Percentiles rank a stretch among this genome's conserved stretches.
These are phyloP conservation scores for Oryzias celebensis DNA, from an alignment of 2,113 vertebrate species.

Conservation along the genomic window DNA sequence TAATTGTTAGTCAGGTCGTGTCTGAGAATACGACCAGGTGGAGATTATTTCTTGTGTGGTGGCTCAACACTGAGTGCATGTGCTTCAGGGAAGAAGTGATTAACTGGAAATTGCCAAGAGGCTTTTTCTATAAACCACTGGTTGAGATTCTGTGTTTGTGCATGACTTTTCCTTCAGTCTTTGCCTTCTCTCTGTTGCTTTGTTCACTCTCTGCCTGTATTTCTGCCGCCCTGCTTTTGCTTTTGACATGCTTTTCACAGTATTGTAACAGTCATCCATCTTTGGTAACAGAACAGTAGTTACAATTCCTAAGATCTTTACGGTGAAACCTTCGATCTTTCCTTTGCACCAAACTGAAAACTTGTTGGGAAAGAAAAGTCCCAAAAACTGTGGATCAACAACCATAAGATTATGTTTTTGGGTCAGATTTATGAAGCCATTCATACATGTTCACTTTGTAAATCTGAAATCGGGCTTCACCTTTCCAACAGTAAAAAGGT, in stretches of 20 bases:
- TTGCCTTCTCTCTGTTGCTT: conserved; percentile 10
- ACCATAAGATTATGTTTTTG: too few species aligned
- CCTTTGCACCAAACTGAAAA: not conserved
- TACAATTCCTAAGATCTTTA: conserved; percentile 16
- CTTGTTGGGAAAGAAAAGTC: not conserved
- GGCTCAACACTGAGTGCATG: conserved; percentile 6
- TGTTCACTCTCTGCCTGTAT: not conserved
- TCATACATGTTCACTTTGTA: too few species aligned
- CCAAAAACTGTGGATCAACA: too few species aligned
- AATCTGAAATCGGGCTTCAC: too few species aligned
- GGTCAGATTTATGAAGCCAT: too few species aligned
- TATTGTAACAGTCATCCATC: conserved; percentile 12
- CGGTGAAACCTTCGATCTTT: not conserved
- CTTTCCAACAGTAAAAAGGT: not conserved
- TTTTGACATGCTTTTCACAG: conserved; percentile 7
- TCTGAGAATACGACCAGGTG: conserved; percentile 37
- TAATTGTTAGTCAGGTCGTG: conserved; percentile 53
- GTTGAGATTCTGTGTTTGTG: conserved; percentile 26
- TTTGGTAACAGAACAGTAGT: not conserved
- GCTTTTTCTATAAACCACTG: conserved; percentile 12
- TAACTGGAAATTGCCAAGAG: conserved; percentile 26
- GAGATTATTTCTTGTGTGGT: conserved; percentile 34
- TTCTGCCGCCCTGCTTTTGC: not conserved
- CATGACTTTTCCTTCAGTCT: conserved; percentile 16
- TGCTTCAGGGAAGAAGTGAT: conserved; percentile 33